These are phyloP conservation scores for Antheraea assamensis DNA, from an alignment of 2,888 invertebrate species.

Conservation along the genomic window DNA sequence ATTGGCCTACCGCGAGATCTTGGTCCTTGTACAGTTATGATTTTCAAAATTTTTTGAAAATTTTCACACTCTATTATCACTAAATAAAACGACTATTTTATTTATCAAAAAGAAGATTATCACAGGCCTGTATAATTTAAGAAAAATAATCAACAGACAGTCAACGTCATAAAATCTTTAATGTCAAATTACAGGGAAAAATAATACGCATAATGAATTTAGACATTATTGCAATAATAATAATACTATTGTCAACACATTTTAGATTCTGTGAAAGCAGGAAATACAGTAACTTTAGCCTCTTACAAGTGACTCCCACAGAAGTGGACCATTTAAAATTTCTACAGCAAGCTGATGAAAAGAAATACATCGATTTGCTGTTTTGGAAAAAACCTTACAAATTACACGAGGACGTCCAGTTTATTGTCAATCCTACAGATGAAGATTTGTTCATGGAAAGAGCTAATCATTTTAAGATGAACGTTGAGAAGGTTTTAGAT, in stretches of 20 bases:
- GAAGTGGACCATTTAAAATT: constrained; percentile 56
- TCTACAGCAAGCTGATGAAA: constrained; percentile 50
- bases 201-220: constrained; percentile 43
- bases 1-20: too few species aligned
- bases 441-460: constrained; percentile 50
- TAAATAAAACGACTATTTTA: not conserved
- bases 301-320: constrained; percentile 45
- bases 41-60: too few species aligned
- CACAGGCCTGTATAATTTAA: constrained; percentile 1
- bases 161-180: not conserved
- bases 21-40: too few species aligned
- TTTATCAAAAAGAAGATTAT: constrained; percentile 1
- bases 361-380: constrained; percentile 55
- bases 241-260: constrained; percentile 45
- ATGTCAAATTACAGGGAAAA: not conserved
- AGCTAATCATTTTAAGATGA: constrained; percentile 49
- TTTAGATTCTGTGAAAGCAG: constrained; percentile 43
- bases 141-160: not conserved
- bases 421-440: constrained; percentile 53
- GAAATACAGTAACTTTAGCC: constrained; percentile 49
- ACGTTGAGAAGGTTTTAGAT: constrained; percentile 32
- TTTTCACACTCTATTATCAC: too few species aligned
- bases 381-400: constrained; percentile 62
- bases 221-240: constrained; percentile 37
- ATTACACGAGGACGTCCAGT: constrained; percentile 50